Conservation (phyloP, 2,888 invertebrate species). For the Ethmia dodecea region DNA sequence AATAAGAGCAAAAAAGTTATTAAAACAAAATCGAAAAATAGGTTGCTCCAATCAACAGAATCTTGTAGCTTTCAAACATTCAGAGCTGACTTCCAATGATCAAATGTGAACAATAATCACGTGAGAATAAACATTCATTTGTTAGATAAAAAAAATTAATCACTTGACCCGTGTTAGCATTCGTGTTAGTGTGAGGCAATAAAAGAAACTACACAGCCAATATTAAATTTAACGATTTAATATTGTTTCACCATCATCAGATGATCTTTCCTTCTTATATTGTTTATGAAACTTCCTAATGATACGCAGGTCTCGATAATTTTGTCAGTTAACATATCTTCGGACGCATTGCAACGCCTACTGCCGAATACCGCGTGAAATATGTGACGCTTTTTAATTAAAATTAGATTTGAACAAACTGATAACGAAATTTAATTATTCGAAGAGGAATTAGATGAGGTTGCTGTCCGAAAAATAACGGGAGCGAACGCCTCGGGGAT, state of each 20-base stretch:
- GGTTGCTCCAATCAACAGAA: too few relatives aligned
- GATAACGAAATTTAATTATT: slow-evolving; percentile 72
- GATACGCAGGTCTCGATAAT: slow-evolving; percentile 35
- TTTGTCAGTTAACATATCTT: slow-evolving; percentile 41
- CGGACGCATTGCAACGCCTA: slow-evolving; percentile 61
- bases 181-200: slow-evolving; percentile 67
- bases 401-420: slow-evolving; percentile 64
- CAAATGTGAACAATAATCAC: slow-evolving; percentile 57
- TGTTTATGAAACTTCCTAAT: slow-evolving; percentile 27
- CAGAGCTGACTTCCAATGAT: slow-evolving; percentile 42
- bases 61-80: too few relatives aligned
- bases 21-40: too few relatives aligned
- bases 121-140: slow-evolving; percentile 70
- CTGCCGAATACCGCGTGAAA: slow-evolving; percentile 70
- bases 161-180: slow-evolving; percentile 59
- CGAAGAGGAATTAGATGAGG: slow-evolving; percentile 47
- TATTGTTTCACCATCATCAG: slow-evolving; percentile 54
- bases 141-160: slow-evolving; percentile 55
- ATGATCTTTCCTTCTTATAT: slow-evolving; percentile 37
- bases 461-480: slow-evolving; percentile 39
- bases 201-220: slow-evolving; percentile 68
- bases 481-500: slow-evolving; percentile 17
- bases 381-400: slow-evolving; percentile 76
- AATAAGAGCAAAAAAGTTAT: too few relatives aligned
- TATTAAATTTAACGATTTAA: slow-evolving; percentile 76